Evolutionary conservation across 2,797 vertebrate species (phyloP).

Genomic region (Percopsis omiscomaycus): DNA sequence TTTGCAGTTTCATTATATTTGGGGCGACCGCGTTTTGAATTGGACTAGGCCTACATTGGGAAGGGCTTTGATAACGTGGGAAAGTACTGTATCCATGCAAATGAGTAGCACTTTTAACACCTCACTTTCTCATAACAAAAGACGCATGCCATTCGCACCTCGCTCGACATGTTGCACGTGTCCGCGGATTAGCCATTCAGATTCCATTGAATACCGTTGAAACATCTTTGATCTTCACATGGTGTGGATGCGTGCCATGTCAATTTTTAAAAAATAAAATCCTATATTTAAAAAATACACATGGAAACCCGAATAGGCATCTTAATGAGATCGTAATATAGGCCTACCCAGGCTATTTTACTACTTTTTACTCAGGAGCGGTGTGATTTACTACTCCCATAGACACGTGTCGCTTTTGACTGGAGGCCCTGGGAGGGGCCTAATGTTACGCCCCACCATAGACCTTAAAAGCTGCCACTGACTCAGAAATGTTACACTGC

Average conservation of each 20-base stretch:
- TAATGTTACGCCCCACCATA: conserved; percentile 12
- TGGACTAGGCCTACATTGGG: too few relatives aligned
- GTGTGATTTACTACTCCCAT: too few relatives aligned
- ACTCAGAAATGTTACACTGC: background rate
- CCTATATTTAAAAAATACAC: too few relatives aligned
- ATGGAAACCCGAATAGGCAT: too few relatives aligned
- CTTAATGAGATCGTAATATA: too few relatives aligned
- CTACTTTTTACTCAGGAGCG: too few relatives aligned
- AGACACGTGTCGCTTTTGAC: background rate
- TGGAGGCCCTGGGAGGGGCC: conserved; percentile 29
- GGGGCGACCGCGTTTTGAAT: too few relatives aligned
- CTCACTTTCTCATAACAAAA: conserved; percentile 19
- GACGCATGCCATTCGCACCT: conserved; percentile 35
- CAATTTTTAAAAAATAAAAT: background rate
- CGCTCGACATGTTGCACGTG: conserved; percentile 25
- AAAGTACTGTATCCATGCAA: conserved; percentile 18
- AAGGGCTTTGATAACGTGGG: too few relatives aligned
- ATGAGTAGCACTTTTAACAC: conserved; percentile 10
- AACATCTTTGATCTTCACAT: background rate
- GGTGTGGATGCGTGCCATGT: background rate
- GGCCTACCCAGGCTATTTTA: too few relatives aligned
- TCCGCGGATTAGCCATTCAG: conserved; percentile 1
- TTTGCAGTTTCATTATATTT: background rate
- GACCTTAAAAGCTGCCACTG: conserved; percentile 7
- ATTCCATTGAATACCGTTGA: too few relatives aligned